Evolutionary conservation across 1,140 invertebrate species (phyloP).

Genomic region (Phenacoccus solenopsis): DNA sequence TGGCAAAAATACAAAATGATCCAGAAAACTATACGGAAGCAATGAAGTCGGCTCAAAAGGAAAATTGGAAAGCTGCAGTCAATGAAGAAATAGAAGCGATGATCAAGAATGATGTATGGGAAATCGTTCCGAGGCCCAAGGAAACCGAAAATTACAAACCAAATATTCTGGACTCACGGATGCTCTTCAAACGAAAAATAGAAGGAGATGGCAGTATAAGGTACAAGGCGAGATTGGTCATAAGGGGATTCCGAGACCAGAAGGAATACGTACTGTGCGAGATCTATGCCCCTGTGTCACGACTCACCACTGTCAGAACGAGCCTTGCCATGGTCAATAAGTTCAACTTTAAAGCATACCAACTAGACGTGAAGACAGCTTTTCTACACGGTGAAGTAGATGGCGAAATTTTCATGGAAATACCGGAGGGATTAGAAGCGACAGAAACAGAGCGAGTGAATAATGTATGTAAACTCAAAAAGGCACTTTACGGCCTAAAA

Average conservation of each 20-base stretch:
- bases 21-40: neutral
- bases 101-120: neutral
- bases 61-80: neutral
- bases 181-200: neutral
- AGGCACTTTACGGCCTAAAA: conserved; percentile 31
- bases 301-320: conserved; percentile 28
- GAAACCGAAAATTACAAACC: neutral
- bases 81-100: neutral
- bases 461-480: conserved; percentile 29
- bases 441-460: conserved; percentile 11
- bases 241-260: neutral
- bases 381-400: conserved; percentile 34
- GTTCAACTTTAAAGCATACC: conserved; percentile 26
- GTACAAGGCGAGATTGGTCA: neutral
- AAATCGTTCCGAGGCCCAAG: neutral
- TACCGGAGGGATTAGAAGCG: conserved; percentile 30
- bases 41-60: neutral
- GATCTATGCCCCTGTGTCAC: neutral
- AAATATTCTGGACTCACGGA: neutral
- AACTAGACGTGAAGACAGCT: conserved; percentile 34
- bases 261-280: neutral
- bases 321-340: conserved; percentile 29
- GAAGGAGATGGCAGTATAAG: neutral
- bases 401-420: conserved; percentile 32
- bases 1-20: neutral